Conservation (phyloP, 2,888 invertebrate species). For the Rugalucina vietnamica region DNA sequence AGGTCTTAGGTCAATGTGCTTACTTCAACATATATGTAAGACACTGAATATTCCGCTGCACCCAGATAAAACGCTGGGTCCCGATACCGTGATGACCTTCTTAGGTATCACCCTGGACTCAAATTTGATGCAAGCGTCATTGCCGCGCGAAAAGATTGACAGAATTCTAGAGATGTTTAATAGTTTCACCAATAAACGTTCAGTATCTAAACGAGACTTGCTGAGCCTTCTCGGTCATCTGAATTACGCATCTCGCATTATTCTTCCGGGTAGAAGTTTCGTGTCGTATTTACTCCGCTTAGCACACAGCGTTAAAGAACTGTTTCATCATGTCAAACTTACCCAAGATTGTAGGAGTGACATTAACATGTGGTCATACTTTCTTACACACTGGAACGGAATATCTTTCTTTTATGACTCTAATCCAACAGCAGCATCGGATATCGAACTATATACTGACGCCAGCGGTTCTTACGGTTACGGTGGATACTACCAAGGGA, state of each 20-base stretch:
- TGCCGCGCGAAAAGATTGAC: constrained; percentile 40
- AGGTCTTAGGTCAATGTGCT: constrained; percentile 45
- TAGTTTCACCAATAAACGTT: not conserved
- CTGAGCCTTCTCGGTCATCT: constrained; percentile 26
- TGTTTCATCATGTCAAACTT: constrained; percentile 35
- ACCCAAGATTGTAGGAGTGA: constrained; percentile 28
- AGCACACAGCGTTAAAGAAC: constrained; percentile 26
- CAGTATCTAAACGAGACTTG: constrained; percentile 31
- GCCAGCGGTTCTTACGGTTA: constrained; percentile 12
- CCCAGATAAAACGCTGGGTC: constrained; percentile 48
- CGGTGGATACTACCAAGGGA: constrained; percentile 26
- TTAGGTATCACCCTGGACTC: constrained; percentile 58
- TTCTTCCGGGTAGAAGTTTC: constrained; percentile 42
- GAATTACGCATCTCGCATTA: constrained; percentile 32
- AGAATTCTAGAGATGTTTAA: constrained; percentile 15
- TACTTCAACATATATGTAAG: constrained; percentile 36
- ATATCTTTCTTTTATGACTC: constrained; percentile 47
- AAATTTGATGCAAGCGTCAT: constrained; percentile 32
- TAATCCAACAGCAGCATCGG: constrained; percentile 16
- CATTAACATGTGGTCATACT: constrained; percentile 39
- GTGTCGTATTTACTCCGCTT: constrained; percentile 34
- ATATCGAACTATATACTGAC: constrained; percentile 46
- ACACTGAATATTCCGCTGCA: constrained; percentile 47
- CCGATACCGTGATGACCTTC: constrained; percentile 30
- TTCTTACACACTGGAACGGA: constrained; percentile 48